Conservation (phyloP, 2,113 vertebrate species). For the Xenopus tropicalis region DNA sequence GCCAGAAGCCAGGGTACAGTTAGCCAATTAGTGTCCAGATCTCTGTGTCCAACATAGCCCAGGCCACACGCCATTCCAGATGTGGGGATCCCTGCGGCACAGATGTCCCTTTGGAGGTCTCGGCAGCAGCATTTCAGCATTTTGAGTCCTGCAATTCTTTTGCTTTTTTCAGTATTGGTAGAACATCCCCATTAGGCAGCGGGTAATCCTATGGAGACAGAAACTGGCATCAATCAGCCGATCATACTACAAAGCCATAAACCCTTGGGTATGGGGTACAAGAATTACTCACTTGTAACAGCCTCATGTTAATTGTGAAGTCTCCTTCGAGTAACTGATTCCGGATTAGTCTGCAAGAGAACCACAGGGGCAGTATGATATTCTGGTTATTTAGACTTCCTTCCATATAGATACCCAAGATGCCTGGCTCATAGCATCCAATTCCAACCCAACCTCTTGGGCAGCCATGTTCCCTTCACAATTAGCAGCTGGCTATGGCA, state of each 20-base stretch:
- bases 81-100: not conserved
- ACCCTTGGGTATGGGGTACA: not conserved
- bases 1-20: not conserved
- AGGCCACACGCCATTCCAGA: not conserved
- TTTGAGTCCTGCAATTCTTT: constrained; percentile 88
- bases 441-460: no score
- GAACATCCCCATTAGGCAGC: constrained; percentile 81
- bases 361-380: not conserved
- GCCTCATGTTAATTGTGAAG: constrained; percentile 93
- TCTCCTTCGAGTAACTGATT: constrained; percentile 87
- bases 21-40: not conserved
- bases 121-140: not conserved
- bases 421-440: not conserved
- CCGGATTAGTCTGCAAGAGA: constrained; percentile 78
- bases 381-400: not conserved
- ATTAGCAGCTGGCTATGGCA: no score
- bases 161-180: constrained; percentile 88
- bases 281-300: constrained; percentile 80
- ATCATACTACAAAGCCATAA: not conserved
- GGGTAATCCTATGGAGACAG: constrained; percentile 83
- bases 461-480: no score
- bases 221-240: not conserved
- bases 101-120: not conserved
- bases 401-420: not conserved
- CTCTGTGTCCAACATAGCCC: not conserved